Evolutionary conservation across 1,140 invertebrate species (phyloP).

Genomic region (Pemphigus obesinymphae): DNA sequence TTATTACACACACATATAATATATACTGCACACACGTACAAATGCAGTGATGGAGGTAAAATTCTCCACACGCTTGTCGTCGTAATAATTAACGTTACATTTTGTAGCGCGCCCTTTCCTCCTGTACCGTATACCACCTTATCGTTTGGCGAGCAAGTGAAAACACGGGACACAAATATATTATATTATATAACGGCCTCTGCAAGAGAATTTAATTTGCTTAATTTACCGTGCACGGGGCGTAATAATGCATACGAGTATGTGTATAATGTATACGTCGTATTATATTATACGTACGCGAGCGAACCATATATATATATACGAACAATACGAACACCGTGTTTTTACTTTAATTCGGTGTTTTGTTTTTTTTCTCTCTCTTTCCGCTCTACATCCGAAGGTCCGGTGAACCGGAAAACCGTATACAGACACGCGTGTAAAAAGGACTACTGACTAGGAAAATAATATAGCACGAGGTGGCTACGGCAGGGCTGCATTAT

Average conservation of each 20-base stretch:
- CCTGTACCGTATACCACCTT: too few relatives aligned
- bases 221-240: slow-evolving; percentile 4
- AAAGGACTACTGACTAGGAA: neutral
- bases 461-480: neutral
- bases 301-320: neutral
- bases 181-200: neutral
- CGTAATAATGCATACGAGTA: neutral
- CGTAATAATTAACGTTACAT: neutral
- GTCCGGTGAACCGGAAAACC: slow-evolving; percentile 6
- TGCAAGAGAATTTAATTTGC: neutral
- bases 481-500: too few relatives aligned
- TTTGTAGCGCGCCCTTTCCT: too few relatives aligned
- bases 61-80: neutral
- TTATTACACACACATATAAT: neutral
- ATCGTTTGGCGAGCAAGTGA: too few relatives aligned
- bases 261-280: too few relatives aligned
- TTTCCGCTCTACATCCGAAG: neutral
- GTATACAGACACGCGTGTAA: too few relatives aligned
- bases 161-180: neutral
- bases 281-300: neutral
- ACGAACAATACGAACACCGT: neutral
- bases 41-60: neutral
- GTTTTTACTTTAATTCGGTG: neutral
- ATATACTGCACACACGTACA: too few relatives aligned
- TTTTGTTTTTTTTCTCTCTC: neutral